Conservation (phyloP, 2,888 invertebrate genomes). For the Andrena marginata region DNA sequence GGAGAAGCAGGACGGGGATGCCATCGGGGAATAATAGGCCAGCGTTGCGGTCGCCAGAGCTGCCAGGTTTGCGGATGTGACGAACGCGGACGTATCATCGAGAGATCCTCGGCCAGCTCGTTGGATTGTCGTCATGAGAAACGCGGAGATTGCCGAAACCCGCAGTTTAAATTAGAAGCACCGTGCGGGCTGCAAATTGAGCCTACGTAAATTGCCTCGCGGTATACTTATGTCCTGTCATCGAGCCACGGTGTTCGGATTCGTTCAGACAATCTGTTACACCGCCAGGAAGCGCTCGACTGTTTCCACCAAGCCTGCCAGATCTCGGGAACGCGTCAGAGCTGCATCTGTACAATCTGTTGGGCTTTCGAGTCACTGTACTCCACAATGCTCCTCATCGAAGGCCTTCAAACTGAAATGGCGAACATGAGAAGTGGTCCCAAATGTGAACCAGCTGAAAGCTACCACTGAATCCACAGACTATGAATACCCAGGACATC, state of each 20-base stretch:
- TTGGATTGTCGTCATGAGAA: slow-evolving; percentile 80
- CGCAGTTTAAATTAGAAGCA: slow-evolving; percentile 82
- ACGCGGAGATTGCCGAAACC: slow-evolving; percentile 81
- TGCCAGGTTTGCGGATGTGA: slow-evolving; percentile 63
- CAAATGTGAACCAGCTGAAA: too few relatives aligned
- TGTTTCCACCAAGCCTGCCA: background rate
- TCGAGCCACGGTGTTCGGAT: slow-evolving; percentile 21
- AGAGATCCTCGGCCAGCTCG: slow-evolving; percentile 60
- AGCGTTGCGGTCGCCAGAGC: slow-evolving; percentile 77
- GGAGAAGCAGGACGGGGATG: slow-evolving; percentile 56
- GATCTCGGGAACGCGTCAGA: too few relatives aligned
- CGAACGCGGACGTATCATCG: slow-evolving; percentile 56
- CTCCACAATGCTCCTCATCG: too few relatives aligned
- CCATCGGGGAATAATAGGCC: slow-evolving; percentile 78
- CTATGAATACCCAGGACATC: too few relatives aligned
- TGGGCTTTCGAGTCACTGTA: too few relatives aligned
- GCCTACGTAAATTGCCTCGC: slow-evolving; percentile 78
- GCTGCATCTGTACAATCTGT: too few relatives aligned
- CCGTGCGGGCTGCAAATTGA: slow-evolving; percentile 79
- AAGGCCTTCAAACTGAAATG: too few relatives aligned
- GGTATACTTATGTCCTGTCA: slow-evolving; percentile 63
- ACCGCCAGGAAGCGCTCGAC: background rate
- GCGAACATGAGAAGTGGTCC: too few relatives aligned
- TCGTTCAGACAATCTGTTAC: slow-evolving; percentile 17
- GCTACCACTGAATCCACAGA: too few relatives aligned